These are phyloP conservation scores for Galaxias olidus DNA, from an alignment of 2,797 vertebrate species.

Conservation along the genomic window DNA sequence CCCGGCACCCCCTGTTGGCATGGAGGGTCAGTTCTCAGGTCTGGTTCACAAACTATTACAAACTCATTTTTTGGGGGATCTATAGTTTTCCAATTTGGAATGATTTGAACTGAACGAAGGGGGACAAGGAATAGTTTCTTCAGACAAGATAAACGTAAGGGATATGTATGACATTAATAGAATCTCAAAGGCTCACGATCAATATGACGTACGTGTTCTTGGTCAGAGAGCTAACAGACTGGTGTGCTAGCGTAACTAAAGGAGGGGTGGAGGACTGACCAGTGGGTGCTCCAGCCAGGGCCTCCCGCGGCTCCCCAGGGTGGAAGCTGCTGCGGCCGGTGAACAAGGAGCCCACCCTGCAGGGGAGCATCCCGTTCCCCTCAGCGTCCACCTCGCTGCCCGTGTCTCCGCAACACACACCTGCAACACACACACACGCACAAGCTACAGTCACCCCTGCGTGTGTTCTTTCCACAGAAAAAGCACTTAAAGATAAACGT, in stretches of 20 bases:
- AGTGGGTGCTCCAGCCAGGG: slow-evolving; percentile 58
- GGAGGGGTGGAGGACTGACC: slow-evolving; percentile 65
- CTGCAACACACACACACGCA: slow-evolving; percentile 46
- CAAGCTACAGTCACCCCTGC: background rate
- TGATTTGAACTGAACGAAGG: too few species aligned
- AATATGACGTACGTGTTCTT: too few species aligned
- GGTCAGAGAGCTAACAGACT: background rate
- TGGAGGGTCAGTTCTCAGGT: too few species aligned
- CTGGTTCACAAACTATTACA: too few species aligned
- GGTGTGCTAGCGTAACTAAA: background rate
- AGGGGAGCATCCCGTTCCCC: slow-evolving; percentile 67
- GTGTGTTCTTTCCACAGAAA: background rate
- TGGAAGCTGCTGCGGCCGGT: slow-evolving; percentile 75
- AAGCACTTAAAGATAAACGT: background rate
- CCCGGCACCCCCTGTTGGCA: slow-evolving; percentile 59
- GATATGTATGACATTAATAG: too few species aligned
- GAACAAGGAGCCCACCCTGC: slow-evolving; percentile 76
- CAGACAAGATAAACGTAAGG: too few species aligned
- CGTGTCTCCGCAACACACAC: slow-evolving; percentile 78
- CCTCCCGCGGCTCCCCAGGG: slow-evolving; percentile 71
- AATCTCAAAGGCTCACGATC: too few species aligned
- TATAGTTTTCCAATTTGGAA: too few species aligned
- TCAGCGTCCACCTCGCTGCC: slow-evolving; percentile 77
- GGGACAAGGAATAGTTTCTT: too few species aligned
- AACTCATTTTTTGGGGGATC: too few species aligned